Evolutionary conservation across 2,113 vertebrate genomes (phyloP).

Genomic region (Daphoenositta chrysoptera): DNA sequence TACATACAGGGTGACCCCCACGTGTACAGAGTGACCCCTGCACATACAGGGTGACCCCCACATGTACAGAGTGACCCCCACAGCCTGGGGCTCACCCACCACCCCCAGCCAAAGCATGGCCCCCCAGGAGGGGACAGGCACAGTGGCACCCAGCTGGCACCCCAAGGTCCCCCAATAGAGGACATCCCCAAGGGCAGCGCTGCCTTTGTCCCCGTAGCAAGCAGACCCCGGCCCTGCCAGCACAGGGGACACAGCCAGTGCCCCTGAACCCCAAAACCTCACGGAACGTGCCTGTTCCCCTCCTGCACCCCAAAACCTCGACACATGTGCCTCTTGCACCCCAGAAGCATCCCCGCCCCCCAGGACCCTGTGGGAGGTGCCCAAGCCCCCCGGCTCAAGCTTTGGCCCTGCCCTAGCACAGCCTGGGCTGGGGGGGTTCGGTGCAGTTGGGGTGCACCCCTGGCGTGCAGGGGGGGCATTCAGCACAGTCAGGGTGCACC

Average conservation of each 20-base stretch:
- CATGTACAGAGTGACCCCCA: neutral
- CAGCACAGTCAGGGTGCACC: neutral
- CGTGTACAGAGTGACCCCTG: too few relatives aligned
- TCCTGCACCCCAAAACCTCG: neutral
- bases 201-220: neutral
- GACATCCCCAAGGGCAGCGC: rapidly evolving
- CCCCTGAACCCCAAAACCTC: neutral
- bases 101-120: neutral
- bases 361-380: neutral
- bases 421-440: rapidly evolving
- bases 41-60: neutral
- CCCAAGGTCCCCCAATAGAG: rapidly evolving
- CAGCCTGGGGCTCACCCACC: neutral
- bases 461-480: too few relatives aligned
- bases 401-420: neutral
- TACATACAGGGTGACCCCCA: neutral
- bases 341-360: neutral
- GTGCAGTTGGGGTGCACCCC: neutral
- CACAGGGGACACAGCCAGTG: neutral
- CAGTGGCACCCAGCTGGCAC: neutral
- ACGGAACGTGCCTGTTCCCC: rapidly evolving
- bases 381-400: neutral
- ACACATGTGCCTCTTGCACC: neutral
- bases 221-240: neutral
- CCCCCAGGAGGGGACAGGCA: neutral